Evolutionary conservation across 1,140 invertebrate species (phyloP).

Genomic region (Anoplolepis gracilipes): DNA sequence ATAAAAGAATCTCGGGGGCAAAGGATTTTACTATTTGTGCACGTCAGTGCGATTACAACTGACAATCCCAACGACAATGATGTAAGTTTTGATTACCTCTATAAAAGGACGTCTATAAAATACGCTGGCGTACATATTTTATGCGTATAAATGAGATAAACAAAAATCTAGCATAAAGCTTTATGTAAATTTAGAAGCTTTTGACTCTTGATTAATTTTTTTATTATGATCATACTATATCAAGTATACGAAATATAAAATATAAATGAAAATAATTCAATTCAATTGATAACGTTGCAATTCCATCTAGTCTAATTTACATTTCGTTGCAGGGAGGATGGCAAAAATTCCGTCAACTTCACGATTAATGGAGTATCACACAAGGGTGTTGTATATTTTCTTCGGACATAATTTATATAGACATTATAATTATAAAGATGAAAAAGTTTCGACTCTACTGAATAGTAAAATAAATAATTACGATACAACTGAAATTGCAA

Average conservation of each 20-base stretch:
- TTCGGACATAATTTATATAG: background rate
- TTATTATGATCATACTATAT: background rate
- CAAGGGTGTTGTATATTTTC: constrained; percentile 76
- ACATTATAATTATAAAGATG: background rate
- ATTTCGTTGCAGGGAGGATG: constrained; percentile 72
- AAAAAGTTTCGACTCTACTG: background rate
- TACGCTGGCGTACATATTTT: too few species aligned
- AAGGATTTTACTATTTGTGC: too few species aligned
- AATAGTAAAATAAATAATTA: background rate
- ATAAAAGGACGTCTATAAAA: too few species aligned
- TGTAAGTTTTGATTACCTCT: too few species aligned
- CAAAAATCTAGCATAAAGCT: background rate
- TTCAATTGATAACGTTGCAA: background rate
- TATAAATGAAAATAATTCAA: background rate
- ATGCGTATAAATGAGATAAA: background rate
- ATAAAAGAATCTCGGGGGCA: too few species aligned
- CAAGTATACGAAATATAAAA: background rate
- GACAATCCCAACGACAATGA: too few species aligned
- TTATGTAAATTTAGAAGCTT: background rate
- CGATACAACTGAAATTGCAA: background rate
- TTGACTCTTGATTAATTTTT: background rate
- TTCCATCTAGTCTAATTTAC: background rate
- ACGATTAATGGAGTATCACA: constrained; percentile 82
- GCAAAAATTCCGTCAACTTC: constrained; percentile 78
- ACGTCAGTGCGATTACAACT: too few species aligned